phyloP scores from a whole-genome alignment of 2,888 invertebrate genomes.

The Notocelia uddmanniana region DNA sequence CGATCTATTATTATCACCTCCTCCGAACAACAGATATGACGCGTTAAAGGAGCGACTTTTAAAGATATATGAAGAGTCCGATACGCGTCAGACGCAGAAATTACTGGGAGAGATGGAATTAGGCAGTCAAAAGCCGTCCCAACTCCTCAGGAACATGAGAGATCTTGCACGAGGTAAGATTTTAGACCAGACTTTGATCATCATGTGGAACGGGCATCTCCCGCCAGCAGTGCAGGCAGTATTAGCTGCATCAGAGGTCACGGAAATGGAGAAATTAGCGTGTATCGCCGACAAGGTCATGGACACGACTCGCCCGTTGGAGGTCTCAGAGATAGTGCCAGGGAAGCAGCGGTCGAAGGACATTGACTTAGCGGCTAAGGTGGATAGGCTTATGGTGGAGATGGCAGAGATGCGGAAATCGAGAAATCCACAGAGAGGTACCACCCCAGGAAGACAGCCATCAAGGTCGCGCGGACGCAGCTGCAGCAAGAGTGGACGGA shows the following conservation, averaged over 20 bases:
- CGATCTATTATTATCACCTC: constrained; percentile 9
- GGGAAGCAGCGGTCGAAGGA: not conserved
- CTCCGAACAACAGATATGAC: not conserved
- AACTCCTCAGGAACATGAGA: constrained; percentile 8
- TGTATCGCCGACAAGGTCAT: constrained; percentile 1
- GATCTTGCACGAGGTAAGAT: constrained; percentile 2
- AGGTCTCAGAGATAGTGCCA: not conserved
- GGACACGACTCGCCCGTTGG: constrained; percentile 14
- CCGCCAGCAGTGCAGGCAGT: constrained; percentile 21
- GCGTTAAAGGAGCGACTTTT: not conserved
- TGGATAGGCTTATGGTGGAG: not conserved
- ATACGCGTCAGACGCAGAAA: constrained; percentile 9
- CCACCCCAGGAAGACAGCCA: not conserved
- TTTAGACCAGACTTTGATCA: not conserved
- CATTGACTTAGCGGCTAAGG: not conserved
- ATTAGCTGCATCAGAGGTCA: constrained; percentile 20
- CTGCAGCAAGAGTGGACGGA: no score
- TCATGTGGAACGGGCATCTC: constrained; percentile 8
- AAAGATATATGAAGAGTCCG: not conserved
- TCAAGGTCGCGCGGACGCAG: not conserved
- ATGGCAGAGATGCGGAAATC: constrained; percentile 3
- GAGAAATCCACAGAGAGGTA: not conserved
- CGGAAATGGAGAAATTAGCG: constrained; percentile 4
- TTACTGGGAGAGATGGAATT: constrained; percentile 12
- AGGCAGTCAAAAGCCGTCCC: constrained; percentile 14